Conservation (phyloP, 2,113 vertebrate genomes). For the Ophthalmolycus amberensis region DNA sequence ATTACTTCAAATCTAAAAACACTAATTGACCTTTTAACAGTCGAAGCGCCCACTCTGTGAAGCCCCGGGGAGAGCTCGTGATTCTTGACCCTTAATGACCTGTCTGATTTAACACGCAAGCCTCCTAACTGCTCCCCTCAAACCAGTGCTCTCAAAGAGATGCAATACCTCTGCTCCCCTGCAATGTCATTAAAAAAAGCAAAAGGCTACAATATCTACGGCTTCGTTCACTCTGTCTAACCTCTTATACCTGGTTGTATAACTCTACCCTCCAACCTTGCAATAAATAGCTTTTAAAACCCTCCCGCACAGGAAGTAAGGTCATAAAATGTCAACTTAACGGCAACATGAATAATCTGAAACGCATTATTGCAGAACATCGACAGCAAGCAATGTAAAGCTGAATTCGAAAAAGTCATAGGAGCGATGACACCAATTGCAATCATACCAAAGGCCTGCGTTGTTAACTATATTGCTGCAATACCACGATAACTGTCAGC, state of each 20-base stretch:
- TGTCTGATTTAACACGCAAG: conserved; percentile 26
- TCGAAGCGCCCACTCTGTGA: background rate
- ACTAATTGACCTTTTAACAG: conserved; percentile 32
- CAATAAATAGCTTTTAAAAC: conserved; percentile 22
- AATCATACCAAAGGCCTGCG: background rate
- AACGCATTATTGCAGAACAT: conserved; percentile 1
- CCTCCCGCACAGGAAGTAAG: conserved; percentile 5
- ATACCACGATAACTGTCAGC: background rate
- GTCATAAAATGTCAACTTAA: conserved; percentile 51
- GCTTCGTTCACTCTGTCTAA: background rate
- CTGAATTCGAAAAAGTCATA: background rate
- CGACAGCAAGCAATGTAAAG: conserved; percentile 2
- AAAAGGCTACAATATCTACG: background rate
- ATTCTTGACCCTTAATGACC: conserved; percentile 34
- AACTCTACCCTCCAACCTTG: background rate
- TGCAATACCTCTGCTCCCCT: conserved; percentile 14
- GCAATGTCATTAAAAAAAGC: background rate
- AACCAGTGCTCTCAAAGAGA: conserved; percentile 29
- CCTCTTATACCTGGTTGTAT: background rate
- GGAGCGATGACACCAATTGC: background rate
- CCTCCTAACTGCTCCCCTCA: conserved; percentile 8
- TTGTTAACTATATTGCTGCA: background rate
- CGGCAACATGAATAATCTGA: conserved; percentile 25
- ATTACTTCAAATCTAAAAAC: conserved; percentile 43
- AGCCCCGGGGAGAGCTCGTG: conserved; percentile 30